Percentiles rank a stretch among this genome's conserved stretches.
Conservation (phyloP, 1,140 invertebrate species). For the Brachionus calyciflorus region DNA sequence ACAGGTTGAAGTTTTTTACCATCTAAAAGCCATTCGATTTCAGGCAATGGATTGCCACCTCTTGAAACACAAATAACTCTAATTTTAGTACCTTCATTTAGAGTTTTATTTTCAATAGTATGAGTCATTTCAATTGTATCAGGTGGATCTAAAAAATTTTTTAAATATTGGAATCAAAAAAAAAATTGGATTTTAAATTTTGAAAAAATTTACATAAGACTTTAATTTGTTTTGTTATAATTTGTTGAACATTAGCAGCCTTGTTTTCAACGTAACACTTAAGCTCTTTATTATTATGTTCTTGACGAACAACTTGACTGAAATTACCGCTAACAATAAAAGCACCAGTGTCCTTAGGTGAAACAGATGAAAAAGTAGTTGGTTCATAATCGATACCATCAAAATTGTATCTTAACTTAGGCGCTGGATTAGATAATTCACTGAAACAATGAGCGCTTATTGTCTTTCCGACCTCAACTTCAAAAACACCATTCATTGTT, state of each 20-base stretch:
- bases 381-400: slow-evolving; percentile 44
- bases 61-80: slow-evolving; percentile 25
- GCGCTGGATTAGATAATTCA: slow-evolving; percentile 31
- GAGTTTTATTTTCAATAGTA: background rate
- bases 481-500: slow-evolving; percentile 35
- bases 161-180: background rate
- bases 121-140: slow-evolving; percentile 40
- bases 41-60: slow-evolving; percentile 41
- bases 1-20: slow-evolving; percentile 7
- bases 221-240: slow-evolving; percentile 34
- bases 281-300: slow-evolving; percentile 43
- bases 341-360: background rate
- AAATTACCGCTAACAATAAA: slow-evolving; percentile 4
- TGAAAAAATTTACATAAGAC: slow-evolving; percentile 30
- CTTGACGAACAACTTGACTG: slow-evolving; percentile 19
- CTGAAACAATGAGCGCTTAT: slow-evolving; percentile 18
- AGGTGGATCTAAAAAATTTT: background rate
- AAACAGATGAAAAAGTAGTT: background rate
- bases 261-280: slow-evolving; percentile 35
- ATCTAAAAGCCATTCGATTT: slow-evolving; percentile 25
- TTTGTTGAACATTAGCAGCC: slow-evolving; percentile 43
- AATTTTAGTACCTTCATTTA: slow-evolving; percentile 23
- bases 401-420: slow-evolving; percentile 39
- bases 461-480: background rate
- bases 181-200: background rate